Evolutionary conservation across 2,797 vertebrate species (phyloP).

Genomic region (Botia almorhae): DNA sequence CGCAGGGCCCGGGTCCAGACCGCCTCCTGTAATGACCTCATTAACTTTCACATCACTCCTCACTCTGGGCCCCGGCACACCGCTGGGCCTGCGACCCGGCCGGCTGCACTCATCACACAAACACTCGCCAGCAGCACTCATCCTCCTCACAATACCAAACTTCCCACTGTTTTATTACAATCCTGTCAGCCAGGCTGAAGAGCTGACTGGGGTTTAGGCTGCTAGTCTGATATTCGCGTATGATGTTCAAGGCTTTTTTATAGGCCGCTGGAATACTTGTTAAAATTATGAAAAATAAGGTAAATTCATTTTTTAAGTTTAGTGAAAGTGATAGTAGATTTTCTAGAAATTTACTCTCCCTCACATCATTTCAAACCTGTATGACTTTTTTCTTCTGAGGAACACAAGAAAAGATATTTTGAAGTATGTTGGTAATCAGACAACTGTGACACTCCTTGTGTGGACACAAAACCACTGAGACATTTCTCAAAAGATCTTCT

Average conservation of each 20-base stretch:
- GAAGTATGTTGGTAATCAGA: too few species aligned
- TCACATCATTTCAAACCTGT: too few species aligned
- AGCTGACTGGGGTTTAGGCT: constrained; percentile 72
- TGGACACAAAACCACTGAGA: too few species aligned
- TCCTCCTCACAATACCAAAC: constrained; percentile 78
- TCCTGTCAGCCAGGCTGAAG: constrained; percentile 71
- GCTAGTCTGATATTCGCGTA: constrained; percentile 62
- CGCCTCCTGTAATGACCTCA: constrained; percentile 83
- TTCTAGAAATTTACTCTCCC: too few species aligned
- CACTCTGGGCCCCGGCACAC: constrained; percentile 77
- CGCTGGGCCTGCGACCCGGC: constrained; percentile 81
- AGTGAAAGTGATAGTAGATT: not conserved
- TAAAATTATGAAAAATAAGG: too few species aligned
- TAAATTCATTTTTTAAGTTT: not conserved
- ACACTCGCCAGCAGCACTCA: constrained; percentile 79
- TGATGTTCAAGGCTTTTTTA: constrained; percentile 61
- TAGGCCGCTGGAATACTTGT: not conserved
- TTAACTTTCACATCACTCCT: constrained; percentile 82
- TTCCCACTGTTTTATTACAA: constrained; percentile 79
- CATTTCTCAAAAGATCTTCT: too few species aligned
- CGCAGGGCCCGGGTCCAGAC: constrained; percentile 63
- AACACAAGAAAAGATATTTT: too few species aligned
- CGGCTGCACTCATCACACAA: constrained; percentile 81
- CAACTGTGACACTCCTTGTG: too few species aligned
- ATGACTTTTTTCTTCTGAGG: too few species aligned